A percentile compares a stretch with the other conserved stretches of the same genome.
These are phyloP conservation scores for Melanotaenia trifasciata DNA, from an alignment of 2,797 vertebrate species.

Conservation along the genomic window DNA sequence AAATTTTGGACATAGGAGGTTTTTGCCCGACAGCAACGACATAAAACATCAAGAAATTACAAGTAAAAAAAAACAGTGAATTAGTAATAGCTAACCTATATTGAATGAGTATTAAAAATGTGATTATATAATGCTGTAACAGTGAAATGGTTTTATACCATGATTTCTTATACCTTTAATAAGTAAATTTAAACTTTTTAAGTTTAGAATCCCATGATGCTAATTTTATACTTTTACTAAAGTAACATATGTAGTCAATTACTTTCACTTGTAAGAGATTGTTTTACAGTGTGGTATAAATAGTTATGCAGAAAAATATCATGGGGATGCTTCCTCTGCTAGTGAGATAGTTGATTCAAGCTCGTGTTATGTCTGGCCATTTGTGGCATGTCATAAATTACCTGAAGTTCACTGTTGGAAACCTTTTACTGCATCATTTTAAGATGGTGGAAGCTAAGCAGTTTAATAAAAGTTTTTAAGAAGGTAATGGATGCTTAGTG, in stretches of 20 bases:
- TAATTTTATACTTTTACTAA: neutral
- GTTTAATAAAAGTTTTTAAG: constrained; percentile 29
- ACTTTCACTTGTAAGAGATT: neutral
- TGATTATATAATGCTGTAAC: neutral
- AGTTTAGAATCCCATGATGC: neutral
- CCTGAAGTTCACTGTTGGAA: constrained; percentile 26
- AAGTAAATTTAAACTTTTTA: no score
- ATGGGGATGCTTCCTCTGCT: neutral
- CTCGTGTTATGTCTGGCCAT: neutral
- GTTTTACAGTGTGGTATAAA: neutral
- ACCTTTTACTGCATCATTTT: constrained; percentile 13
- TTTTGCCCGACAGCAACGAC: no score
- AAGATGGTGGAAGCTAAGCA: constrained; percentile 5
- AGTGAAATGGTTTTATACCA: neutral
- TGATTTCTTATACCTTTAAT: neutral
- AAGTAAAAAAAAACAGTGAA: neutral
- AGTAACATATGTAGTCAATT: no score
- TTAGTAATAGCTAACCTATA: neutral
- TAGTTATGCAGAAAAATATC: neutral
- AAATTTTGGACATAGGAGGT: no score
- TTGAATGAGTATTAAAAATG: neutral
- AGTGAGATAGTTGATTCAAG: neutral
- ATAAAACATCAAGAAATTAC: neutral
- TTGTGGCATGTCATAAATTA: neutral
- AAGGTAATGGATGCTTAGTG: constrained; percentile 18